Evolutionary conservation across 2,797 vertebrate genomes (phyloP).

Genomic region (Prionace glauca): DNA sequence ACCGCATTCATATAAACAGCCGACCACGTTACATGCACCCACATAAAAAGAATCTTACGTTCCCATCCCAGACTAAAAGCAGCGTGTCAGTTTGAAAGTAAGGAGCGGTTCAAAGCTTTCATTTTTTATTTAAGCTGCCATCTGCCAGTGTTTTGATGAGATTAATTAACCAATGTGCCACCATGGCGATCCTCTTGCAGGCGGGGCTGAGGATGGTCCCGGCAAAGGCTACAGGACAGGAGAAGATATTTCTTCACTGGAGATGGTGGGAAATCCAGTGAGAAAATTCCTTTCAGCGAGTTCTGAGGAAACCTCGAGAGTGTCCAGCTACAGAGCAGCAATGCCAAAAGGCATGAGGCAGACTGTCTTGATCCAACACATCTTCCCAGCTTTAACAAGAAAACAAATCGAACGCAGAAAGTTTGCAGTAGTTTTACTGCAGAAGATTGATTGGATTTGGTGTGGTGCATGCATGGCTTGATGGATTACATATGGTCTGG

Average conservation of each 20-base stretch:
- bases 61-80: background rate
- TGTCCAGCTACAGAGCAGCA: background rate
- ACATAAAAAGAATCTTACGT: background rate
- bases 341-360: background rate
- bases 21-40: background rate
- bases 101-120: background rate
- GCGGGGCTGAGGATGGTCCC: background rate
- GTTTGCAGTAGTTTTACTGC: background rate
- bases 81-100: background rate
- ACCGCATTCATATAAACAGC: background rate
- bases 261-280: background rate
- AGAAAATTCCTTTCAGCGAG: background rate
- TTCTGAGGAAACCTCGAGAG: background rate
- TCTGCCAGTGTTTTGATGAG: background rate
- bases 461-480: background rate
- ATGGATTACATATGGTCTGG: background rate
- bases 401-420: background rate
- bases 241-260: background rate
- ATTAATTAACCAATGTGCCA: background rate
- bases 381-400: background rate
- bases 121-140: conserved; percentile 19
- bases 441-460: background rate
- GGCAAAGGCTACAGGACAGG: background rate
- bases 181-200: background rate
- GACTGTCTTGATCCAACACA: background rate